phyloP scores from a whole-genome alignment of 1,140 invertebrate genomes.

The Tetragonula clypearis region DNA sequence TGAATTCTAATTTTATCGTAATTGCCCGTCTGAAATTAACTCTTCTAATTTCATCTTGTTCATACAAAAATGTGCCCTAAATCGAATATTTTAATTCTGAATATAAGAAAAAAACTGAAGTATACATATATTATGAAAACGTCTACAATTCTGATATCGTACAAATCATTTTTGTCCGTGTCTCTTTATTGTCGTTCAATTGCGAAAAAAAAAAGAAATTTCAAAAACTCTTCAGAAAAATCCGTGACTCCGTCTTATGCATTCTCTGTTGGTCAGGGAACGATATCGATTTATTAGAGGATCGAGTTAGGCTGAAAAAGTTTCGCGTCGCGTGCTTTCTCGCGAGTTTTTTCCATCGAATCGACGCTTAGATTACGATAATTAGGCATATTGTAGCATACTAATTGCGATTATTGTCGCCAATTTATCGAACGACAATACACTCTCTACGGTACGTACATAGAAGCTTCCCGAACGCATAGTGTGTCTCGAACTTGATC shows the following conservation, averaged over 20 bases:
- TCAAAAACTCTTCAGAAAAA: neutral
- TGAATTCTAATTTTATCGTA: neutral
- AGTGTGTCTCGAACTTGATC: constrained; percentile 73
- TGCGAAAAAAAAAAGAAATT: neutral
- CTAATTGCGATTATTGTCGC: neutral
- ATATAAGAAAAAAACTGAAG: neutral
- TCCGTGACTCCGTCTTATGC: neutral
- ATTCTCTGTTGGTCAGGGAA: neutral
- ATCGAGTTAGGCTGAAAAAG: neutral
- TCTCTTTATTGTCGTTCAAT: neutral
- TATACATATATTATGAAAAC: too few relatives aligned
- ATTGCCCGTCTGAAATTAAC: neutral
- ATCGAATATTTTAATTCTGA: neutral
- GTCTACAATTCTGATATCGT: neutral
- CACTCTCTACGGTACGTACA: neutral
- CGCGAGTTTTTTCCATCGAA: neutral
- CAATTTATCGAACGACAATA: neutral
- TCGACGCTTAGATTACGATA: neutral
- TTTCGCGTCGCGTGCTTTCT: neutral
- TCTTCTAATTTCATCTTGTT: too few relatives aligned
- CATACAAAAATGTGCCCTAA: neutral
- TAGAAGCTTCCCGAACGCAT: constrained; percentile 29
- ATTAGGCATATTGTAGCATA: neutral
- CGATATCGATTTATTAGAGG: too few relatives aligned
- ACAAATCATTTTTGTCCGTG: neutral